Percentiles rank a stretch among this genome's conserved stretches.
These are phyloP conservation scores for Piaya cayana DNA, from an alignment of 2,113 vertebrate genomes.

Conservation along the genomic window DNA sequence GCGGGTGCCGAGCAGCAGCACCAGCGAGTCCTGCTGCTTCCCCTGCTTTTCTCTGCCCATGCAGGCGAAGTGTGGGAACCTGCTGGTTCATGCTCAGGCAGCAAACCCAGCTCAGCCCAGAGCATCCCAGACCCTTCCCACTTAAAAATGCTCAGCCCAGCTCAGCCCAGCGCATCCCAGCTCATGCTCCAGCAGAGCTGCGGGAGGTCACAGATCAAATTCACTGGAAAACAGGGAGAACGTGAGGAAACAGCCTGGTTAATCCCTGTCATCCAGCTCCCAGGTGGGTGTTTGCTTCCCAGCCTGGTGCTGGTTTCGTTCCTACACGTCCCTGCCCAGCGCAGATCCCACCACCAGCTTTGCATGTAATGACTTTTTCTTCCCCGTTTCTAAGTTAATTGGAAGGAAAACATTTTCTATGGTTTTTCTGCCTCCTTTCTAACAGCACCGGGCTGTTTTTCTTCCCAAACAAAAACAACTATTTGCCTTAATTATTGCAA, in stretches of 20 bases:
- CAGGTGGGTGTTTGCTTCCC: background rate
- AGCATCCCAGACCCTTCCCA: too few species aligned
- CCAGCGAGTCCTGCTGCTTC: background rate
- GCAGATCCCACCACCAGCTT: background rate
- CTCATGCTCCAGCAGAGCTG: too few species aligned
- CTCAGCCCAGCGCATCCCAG: background rate
- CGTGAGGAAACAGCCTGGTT: background rate
- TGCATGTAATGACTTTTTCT: background rate
- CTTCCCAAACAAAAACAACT: conserved; percentile 28
- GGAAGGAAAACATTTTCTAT: background rate
- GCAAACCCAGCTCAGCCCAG: background rate
- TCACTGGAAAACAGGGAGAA: background rate
- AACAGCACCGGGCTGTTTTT: background rate
- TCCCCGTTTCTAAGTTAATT: background rate
- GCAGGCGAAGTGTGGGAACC: background rate
- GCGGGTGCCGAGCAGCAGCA: fast-evolving
- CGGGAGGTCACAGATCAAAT: too few species aligned
- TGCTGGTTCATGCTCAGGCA: background rate
- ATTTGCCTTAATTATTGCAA: conserved; percentile 36
- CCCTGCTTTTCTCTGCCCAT: background rate
- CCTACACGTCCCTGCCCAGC: background rate
- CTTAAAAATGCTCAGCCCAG: background rate
- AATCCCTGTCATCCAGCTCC: background rate
- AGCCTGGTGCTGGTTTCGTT: background rate
- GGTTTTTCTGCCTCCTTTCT: background rate